phyloP scores from a whole-genome alignment of 2,113 vertebrate species.

The Eira barbara region DNA sequence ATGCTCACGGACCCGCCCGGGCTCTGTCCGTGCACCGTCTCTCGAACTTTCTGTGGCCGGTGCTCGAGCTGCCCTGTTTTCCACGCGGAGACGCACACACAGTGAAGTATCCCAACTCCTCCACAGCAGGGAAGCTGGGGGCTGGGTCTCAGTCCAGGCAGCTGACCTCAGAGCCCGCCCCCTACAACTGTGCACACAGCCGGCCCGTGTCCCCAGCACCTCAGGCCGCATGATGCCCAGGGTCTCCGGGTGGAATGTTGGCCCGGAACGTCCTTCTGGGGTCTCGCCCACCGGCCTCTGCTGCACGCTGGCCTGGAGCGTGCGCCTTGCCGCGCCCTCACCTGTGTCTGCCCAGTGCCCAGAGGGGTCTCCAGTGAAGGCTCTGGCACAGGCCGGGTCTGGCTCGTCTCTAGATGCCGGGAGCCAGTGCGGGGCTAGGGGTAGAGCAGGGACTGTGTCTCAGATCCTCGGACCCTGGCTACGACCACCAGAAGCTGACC shows the following conservation, averaged over 20 bases:
- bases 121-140: rapidly evolving
- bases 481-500: slow-evolving; percentile 98
- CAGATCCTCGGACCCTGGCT: slow-evolving; percentile 48
- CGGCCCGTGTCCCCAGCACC: rapidly evolving
- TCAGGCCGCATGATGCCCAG: rapidly evolving
- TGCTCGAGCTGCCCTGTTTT: not conserved
- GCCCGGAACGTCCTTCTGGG: not conserved
- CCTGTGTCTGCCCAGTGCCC: rapidly evolving
- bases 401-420: not conserved
- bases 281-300: not conserved
- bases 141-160: not conserved
- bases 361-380: not conserved
- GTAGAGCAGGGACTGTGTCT: rapidly evolving
- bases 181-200: not conserved
- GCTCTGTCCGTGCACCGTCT: rapidly evolving
- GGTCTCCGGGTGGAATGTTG: no score
- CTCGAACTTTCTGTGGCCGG: no score
- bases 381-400: not conserved
- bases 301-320: rapidly evolving
- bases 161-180: not conserved
- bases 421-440: rapidly evolving
- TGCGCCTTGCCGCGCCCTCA: rapidly evolving
- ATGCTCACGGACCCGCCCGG: rapidly evolving
- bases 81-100: not conserved
- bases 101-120: rapidly evolving